Conservation (phyloP, 2,113 vertebrate species). For the Trachemys scripta region DNA sequence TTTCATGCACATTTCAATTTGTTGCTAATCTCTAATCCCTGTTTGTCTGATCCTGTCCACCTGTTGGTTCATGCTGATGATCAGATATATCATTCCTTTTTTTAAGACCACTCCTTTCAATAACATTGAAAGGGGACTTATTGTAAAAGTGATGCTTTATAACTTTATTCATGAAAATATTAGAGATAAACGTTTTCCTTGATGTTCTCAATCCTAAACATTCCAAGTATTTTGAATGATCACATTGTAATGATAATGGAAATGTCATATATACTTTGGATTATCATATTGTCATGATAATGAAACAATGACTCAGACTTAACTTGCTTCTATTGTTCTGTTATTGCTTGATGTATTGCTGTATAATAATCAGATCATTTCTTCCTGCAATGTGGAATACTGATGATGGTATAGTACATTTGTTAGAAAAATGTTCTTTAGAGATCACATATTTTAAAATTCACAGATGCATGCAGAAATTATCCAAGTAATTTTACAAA, state of each 20-base stretch:
- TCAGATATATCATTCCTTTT: neutral
- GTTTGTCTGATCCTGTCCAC: conserved; percentile 17
- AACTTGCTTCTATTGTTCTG: neutral
- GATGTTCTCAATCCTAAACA: neutral
- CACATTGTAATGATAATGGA: neutral
- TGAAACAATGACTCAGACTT: neutral
- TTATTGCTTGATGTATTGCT: neutral
- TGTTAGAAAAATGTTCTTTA: neutral
- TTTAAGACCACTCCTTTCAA: neutral
- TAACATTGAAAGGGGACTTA: neutral
- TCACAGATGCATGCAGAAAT: conserved; percentile 4
- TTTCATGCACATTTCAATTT: conserved; percentile 49
- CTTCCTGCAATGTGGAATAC: neutral
- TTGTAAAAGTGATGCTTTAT: neutral
- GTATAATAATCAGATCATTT: neutral
- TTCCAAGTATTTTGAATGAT: neutral
- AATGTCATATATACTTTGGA: neutral
- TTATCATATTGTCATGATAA: neutral
- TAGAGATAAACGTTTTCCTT: neutral
- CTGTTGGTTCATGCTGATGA: neutral
- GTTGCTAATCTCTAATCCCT: conserved; percentile 51
- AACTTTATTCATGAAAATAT: neutral
- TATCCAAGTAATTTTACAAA: neutral
- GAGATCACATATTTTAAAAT: neutral
- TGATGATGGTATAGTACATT: neutral